Evolutionary conservation across 1,140 invertebrate genomes (phyloP).

Genomic region (Platyscapa corneri): DNA sequence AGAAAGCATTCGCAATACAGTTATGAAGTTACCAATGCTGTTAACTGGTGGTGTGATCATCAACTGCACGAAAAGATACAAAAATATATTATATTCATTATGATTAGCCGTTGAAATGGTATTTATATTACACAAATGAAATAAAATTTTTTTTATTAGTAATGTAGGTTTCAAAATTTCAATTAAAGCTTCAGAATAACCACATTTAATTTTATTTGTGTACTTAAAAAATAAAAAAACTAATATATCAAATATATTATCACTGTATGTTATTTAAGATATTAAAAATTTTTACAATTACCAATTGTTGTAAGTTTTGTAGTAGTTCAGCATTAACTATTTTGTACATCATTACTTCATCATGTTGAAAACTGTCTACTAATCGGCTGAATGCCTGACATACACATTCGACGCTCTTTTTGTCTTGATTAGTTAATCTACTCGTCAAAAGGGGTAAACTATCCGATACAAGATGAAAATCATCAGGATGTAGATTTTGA

Average conservation of each 20-base stretch:
- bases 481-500: slow-evolving; percentile 93
- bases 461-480: slow-evolving; percentile 93
- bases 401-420: slow-evolving; percentile 97
- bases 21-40: slow-evolving; percentile 95
- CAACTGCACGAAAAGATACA: slow-evolving; percentile 76
- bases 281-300: slow-evolving; percentile 66
- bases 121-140: too few relatives aligned
- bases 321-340: slow-evolving; percentile 95
- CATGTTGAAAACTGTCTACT: slow-evolving; percentile 96
- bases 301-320: slow-evolving; percentile 93
- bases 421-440: slow-evolving; percentile 94
- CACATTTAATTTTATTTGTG: too few relatives aligned
- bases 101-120: neutral
- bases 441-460: slow-evolving; percentile 90
- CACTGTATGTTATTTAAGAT: too few relatives aligned
- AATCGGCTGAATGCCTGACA: slow-evolving; percentile 96
- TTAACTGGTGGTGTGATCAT: slow-evolving; percentile 94
- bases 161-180: too few relatives aligned
- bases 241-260: too few relatives aligned
- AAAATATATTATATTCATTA: slow-evolving; percentile 20
- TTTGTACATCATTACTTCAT: slow-evolving; percentile 92
- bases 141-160: neutral
- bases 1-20: slow-evolving; percentile 95
- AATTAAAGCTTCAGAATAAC: too few relatives aligned
- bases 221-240: too few relatives aligned